Evolutionary conservation across 2,113 vertebrate genomes (phyloP).

Genomic region (Amblyornis subalaris): DNA sequence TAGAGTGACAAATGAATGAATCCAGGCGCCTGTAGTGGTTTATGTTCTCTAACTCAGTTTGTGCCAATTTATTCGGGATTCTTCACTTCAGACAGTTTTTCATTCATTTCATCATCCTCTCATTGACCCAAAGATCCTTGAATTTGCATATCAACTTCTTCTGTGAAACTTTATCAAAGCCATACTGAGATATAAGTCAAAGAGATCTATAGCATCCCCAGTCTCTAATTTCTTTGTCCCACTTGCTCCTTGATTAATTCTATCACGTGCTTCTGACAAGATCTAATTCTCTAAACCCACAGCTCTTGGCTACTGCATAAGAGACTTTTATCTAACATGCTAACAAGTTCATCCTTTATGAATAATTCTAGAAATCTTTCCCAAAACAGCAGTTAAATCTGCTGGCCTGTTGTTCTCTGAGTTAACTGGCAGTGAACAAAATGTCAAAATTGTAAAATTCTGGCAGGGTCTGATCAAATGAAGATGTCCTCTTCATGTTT

Average conservation of each 20-base stretch:
- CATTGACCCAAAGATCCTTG: background rate
- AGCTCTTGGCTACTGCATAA: slow-evolving; percentile 2
- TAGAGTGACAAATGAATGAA: background rate
- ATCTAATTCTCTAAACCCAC: slow-evolving; percentile 15
- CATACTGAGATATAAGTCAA: background rate
- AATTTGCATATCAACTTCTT: slow-evolving; percentile 14
- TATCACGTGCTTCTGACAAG: slow-evolving; percentile 13
- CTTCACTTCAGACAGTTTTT: background rate
- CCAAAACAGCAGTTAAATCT: background rate
- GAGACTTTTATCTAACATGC: slow-evolving; percentile 13
- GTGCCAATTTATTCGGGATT: background rate
- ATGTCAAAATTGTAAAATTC: background rate
- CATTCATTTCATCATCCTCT: background rate
- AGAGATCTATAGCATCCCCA: background rate
- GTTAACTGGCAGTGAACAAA: background rate
- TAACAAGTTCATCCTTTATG: slow-evolving; percentile 32
- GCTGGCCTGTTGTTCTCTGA: background rate
- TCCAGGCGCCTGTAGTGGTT: background rate
- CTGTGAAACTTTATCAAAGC: slow-evolving; percentile 38
- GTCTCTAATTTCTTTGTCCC: slow-evolving; percentile 26
- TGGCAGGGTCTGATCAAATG: background rate
- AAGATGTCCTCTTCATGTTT: background rate
- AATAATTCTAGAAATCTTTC: slow-evolving; percentile 30
- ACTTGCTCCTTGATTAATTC: slow-evolving; percentile 22
- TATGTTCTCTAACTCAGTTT: background rate